Conservation (phyloP, 1,140 invertebrate species). For the Diachasmimorpha longicaudata region DNA sequence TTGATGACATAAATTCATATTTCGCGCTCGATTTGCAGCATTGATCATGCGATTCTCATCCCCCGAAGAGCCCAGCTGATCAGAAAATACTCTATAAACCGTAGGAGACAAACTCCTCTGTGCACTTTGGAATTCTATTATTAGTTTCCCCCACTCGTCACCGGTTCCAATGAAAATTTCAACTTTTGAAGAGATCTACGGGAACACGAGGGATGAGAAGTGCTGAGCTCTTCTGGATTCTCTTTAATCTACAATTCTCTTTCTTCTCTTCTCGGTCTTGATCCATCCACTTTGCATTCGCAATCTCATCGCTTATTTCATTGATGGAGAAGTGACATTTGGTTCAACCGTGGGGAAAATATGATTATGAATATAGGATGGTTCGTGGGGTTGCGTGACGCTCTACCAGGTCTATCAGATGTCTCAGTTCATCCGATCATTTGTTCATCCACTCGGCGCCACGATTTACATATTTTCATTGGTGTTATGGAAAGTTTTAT, state of each 20-base stretch:
- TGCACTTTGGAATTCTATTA: slow-evolving; percentile 34
- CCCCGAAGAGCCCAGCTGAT: neutral
- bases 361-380: neutral
- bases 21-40: neutral
- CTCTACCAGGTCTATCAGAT: neutral
- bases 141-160: slow-evolving; percentile 35
- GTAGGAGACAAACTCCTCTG: slow-evolving; percentile 16
- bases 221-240: neutral
- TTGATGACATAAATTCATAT: neutral
- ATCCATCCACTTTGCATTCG: neutral
- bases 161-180: slow-evolving; percentile 17
- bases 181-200: slow-evolving; percentile 8
- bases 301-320: neutral
- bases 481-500: neutral
- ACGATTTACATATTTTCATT: neutral
- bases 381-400: too few relatives aligned
- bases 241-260: neutral
- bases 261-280: neutral
- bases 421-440: neutral
- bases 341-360: neutral
- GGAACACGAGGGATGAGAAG: neutral
- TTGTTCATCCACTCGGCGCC: neutral
- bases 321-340: neutral
- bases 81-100: slow-evolving; percentile 25
- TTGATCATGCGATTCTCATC: neutral